Conservation (phyloP, 2,888 invertebrate species). For the Chalcosyrphus nemorum region DNA sequence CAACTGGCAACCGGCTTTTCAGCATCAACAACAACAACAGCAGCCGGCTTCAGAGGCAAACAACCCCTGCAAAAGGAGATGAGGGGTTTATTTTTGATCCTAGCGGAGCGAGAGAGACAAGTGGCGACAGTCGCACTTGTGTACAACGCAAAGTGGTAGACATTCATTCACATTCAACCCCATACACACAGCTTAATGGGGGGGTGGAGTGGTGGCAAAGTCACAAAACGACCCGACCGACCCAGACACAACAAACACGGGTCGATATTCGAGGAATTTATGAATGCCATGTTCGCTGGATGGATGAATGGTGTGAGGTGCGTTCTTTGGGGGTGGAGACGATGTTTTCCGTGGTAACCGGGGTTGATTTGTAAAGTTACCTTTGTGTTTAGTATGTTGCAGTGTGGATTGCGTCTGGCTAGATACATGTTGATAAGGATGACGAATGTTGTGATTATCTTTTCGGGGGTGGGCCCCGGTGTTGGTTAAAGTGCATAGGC, state of each 20-base stretch:
- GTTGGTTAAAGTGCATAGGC: slow-evolving; percentile 13
- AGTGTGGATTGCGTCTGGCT: slow-evolving; percentile 51
- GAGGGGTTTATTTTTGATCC: slow-evolving; percentile 53
- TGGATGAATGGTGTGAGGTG: neutral
- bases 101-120: neutral
- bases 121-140: slow-evolving; percentile 5
- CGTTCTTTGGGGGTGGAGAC: neutral
- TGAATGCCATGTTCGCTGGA: slow-evolving; percentile 14
- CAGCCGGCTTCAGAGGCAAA: slow-evolving; percentile 59
- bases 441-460: slow-evolving; percentile 47
- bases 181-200: slow-evolving; percentile 26
- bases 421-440: slow-evolving; percentile 69
- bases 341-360: neutral
- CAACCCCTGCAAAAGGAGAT: slow-evolving; percentile 56
- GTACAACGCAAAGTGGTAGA: slow-evolving; percentile 39
- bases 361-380: slow-evolving; percentile 1
- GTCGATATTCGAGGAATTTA: slow-evolving; percentile 69
- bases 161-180: slow-evolving; percentile 64
- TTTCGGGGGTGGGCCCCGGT: neutral
- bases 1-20: slow-evolving; percentile 49
- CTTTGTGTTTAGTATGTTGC: slow-evolving; percentile 45
- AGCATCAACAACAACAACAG: slow-evolving; percentile 38
- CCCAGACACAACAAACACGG: slow-evolving; percentile 71
- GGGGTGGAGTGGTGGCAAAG: too few species aligned
- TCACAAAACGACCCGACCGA: slow-evolving; percentile 67